Conservation (phyloP, 1,140 invertebrate species). For the Ectropis grisescens region DNA sequence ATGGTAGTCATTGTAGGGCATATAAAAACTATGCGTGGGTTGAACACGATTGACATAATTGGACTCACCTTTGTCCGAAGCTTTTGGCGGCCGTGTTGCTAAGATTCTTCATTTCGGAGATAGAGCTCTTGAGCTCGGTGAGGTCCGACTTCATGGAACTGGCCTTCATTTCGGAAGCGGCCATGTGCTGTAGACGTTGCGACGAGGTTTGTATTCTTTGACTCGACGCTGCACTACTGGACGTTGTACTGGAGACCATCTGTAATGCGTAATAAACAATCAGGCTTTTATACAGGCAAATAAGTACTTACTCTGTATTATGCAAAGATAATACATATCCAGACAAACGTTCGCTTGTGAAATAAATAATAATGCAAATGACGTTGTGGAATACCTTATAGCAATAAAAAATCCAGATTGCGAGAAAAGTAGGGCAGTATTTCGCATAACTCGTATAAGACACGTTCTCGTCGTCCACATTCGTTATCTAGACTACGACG, state of each 20-base stretch:
- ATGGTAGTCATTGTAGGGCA: conserved; percentile 10
- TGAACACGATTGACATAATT: not conserved
- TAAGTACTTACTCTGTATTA: no score
- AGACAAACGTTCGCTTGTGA: no score
- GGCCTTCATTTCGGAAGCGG: conserved; percentile 76
- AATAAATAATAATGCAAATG: no score
- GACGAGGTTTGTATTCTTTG: conserved; percentile 69
- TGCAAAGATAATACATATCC: no score
- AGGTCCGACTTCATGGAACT: conserved; percentile 82
- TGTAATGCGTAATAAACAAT: no score
- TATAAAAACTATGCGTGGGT: conserved; percentile 1
- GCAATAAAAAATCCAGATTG: no score
- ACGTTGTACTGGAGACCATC: conserved; percentile 71
- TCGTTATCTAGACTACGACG: conserved; percentile 59
- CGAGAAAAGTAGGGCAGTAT: no score
- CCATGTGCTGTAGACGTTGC: conserved; percentile 51
- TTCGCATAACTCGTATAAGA: conserved; percentile 11
- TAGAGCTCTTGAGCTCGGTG: conserved; percentile 80
- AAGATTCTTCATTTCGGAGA: conserved; percentile 81
- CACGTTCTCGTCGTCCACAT: conserved; percentile 31
- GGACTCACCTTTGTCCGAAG: conserved; percentile 63
- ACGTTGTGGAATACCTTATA: no score
- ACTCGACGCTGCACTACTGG: conserved; percentile 71
- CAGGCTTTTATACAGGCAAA: no score
- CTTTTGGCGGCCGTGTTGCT: conserved; percentile 67